Conservation (phyloP, 2,113 vertebrate genomes). For the Bagarius yarrelli region DNA sequence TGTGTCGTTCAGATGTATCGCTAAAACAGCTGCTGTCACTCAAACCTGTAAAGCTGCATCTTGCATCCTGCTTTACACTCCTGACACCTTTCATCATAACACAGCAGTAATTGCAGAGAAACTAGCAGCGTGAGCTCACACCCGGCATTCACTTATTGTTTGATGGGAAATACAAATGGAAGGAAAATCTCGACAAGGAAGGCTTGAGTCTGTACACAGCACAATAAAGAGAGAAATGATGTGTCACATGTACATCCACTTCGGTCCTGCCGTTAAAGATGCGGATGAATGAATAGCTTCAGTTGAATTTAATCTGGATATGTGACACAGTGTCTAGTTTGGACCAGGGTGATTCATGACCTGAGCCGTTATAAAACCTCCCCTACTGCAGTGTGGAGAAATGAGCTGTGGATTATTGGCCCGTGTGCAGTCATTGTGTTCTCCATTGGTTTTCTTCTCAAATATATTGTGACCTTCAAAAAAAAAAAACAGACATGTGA, state of each 20-base stretch:
- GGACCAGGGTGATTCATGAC: slow-evolving; percentile 14
- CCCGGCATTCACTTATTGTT: background rate
- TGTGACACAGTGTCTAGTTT: slow-evolving; percentile 7
- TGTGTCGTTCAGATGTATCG: slow-evolving; percentile 2
- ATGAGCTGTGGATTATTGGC: slow-evolving; percentile 8
- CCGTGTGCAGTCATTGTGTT: background rate
- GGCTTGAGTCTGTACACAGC: background rate
- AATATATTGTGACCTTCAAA: slow-evolving; percentile 16
- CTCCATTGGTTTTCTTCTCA: background rate
- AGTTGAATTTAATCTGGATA: slow-evolving; percentile 21
- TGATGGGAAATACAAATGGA: background rate
- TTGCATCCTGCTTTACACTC: background rate
- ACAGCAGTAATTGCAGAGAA: background rate
- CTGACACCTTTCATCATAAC: slow-evolving; percentile 12
- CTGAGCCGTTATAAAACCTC: slow-evolving; percentile 25
- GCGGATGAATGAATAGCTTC: background rate
- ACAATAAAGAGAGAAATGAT: slow-evolving; percentile 15
- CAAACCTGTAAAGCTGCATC: background rate
- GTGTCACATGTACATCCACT: background rate
- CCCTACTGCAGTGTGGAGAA: background rate
- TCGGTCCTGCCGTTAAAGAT: background rate
- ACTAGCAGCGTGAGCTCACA: background rate
- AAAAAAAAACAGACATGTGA: background rate
- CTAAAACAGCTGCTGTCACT: slow-evolving; percentile 12
- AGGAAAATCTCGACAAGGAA: background rate